Evolutionary conservation across 2,797 vertebrate genomes (phyloP).

Genomic region (Rachycentron canadum): DNA sequence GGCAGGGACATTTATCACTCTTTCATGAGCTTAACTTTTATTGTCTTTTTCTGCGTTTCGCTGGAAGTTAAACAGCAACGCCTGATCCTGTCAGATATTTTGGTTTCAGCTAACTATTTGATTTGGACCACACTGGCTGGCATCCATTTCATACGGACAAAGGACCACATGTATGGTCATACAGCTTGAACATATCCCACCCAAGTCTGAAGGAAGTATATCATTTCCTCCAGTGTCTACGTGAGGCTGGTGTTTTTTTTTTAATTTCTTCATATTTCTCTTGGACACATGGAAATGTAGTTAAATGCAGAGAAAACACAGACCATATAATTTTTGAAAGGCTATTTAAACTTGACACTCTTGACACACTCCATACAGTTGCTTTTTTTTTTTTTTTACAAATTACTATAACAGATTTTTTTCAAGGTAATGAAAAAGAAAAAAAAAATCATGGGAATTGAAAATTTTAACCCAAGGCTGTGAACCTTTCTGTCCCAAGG

Average conservation of each 20-base stretch:
- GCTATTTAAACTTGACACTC: constrained; percentile 32
- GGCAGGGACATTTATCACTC: constrained; percentile 29
- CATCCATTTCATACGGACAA: constrained; percentile 47
- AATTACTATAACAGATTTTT: constrained; percentile 18
- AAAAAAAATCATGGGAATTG: not conserved
- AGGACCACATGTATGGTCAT: constrained; percentile 44
- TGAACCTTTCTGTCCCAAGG: constrained; percentile 16
- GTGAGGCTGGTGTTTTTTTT: not conserved
- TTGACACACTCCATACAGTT: constrained; percentile 2
- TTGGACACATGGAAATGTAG: constrained; percentile 50
- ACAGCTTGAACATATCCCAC: constrained; percentile 26
- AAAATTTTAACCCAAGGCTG: not conserved
- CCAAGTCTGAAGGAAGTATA: constrained; percentile 13
- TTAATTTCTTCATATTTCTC: constrained; percentile 21
- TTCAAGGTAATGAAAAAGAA: not conserved
- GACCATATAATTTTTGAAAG: constrained; percentile 19
- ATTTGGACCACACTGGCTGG: constrained; percentile 41
- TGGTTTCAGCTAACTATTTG: constrained; percentile 46
- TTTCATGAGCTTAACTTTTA: constrained; percentile 37
- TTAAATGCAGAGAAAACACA: constrained; percentile 36
- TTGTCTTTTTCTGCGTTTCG: constrained; percentile 22
- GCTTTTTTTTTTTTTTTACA: constrained; percentile 20
- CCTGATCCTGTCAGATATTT: constrained; percentile 34
- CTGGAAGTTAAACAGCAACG: constrained; percentile 19
- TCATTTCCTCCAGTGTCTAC: constrained; percentile 14